Conservation (phyloP, 2,797 vertebrate genomes). For the Percopsis omiscomaycus region DNA sequence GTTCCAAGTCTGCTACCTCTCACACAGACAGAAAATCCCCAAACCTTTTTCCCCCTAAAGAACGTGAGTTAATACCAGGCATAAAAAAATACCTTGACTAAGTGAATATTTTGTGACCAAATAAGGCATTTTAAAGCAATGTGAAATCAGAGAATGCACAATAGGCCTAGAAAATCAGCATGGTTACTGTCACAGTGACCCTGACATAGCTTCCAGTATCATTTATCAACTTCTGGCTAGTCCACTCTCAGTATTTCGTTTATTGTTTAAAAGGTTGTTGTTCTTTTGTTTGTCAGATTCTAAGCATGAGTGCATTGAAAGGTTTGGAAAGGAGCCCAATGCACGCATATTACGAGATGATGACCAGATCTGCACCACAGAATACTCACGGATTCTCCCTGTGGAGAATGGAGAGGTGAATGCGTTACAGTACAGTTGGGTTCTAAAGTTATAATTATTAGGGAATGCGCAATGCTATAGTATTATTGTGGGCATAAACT, state of each 20-base stretch:
- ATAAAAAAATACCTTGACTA: no score
- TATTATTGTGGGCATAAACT: not conserved
- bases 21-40: not conserved
- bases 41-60: no score
- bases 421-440: not conserved
- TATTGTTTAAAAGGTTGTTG: not conserved
- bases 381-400: conserved; percentile 87
- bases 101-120: no score
- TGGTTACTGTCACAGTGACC: no score
- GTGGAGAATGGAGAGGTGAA: conserved; percentile 92
- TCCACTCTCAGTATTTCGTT: not conserved
- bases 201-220: no score
- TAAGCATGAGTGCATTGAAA: conserved; percentile 83
- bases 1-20: not conserved
- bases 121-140: no score
- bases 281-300: conserved; percentile 75
- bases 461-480: not conserved
- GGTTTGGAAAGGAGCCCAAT: conserved; percentile 83
- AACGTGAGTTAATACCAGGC: no score
- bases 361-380: conserved; percentile 87
- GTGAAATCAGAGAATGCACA: no score
- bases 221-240: no score
- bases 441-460: not conserved
- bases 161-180: no score
- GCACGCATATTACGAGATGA: conserved; percentile 74